A percentile compares a stretch with the other conserved stretches of the same genome.
Evolutionary conservation across 2,113 vertebrate genomes (phyloP).

Genomic region (Centrocercus urophasianus): DNA sequence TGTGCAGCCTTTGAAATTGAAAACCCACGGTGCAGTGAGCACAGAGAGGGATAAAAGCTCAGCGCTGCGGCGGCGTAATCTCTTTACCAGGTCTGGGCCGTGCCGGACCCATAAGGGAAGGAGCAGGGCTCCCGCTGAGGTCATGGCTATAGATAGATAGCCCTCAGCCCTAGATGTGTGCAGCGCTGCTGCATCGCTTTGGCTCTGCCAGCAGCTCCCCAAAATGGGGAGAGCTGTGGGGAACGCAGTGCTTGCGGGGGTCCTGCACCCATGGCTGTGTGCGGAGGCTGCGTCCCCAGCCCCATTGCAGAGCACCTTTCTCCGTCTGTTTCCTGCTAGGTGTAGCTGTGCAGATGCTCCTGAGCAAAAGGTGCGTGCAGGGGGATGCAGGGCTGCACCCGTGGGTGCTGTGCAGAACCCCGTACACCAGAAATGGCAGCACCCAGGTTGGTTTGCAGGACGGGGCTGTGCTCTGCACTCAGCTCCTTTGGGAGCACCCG

Average conservation of each 20-base stretch:
- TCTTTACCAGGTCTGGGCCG: background rate
- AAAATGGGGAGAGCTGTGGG: background rate
- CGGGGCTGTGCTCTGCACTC: background rate
- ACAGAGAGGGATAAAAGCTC: slow-evolving; percentile 10
- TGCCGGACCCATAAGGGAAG: slow-evolving; percentile 26
- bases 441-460: no score
- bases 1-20: slow-evolving; percentile 31
- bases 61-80: background rate
- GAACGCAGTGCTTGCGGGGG: background rate
- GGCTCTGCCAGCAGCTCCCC: background rate
- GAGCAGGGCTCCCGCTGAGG: background rate
- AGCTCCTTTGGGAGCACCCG: background rate
- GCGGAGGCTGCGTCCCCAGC: rapidly evolving
- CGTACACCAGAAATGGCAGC: background rate
- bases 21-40: slow-evolving; percentile 4
- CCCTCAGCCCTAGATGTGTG: background rate
- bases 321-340: background rate
- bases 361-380: background rate
- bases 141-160: slow-evolving; percentile 56
- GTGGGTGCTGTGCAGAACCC: background rate
- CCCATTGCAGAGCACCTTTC: background rate
- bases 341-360: background rate
- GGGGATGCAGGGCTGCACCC: rapidly evolving
- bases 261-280: background rate
- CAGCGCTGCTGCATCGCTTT: background rate